Evolutionary conservation across 2,888 invertebrate species (phyloP).

Genomic region (Creontiades dilutus): DNA sequence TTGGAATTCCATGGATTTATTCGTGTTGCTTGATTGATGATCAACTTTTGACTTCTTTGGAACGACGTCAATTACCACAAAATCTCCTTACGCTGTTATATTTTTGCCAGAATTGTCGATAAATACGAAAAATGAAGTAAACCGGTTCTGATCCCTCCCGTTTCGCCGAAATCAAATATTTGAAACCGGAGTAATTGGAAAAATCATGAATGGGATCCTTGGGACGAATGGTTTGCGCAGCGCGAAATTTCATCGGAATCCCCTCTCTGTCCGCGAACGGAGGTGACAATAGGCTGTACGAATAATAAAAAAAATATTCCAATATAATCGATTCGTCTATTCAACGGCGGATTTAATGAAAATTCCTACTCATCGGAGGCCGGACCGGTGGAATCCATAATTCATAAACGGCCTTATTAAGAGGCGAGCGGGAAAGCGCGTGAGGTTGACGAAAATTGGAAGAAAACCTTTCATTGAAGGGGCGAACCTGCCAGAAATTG

Average conservation of each 20-base stretch:
- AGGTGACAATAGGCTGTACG: slow-evolving; percentile 6
- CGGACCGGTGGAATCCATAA: slow-evolving; percentile 1
- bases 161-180: too few relatives aligned
- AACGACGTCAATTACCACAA: too few relatives aligned
- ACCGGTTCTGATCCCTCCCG: too few relatives aligned
- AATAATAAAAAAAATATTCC: slow-evolving; percentile 18
- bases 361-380: slow-evolving; percentile 25
- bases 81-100: too few relatives aligned
- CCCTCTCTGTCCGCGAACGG: background rate
- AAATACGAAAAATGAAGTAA: too few relatives aligned
- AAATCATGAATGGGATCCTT: too few relatives aligned
- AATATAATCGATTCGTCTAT: slow-evolving; percentile 25
- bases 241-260: background rate
- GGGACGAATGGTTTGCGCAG: too few relatives aligned
- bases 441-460: background rate
- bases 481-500: background rate
- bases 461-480: slow-evolving; percentile 13
- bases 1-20: too few relatives aligned
- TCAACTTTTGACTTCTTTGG: too few relatives aligned
- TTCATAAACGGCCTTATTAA: slow-evolving; percentile 25
- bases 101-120: too few relatives aligned
- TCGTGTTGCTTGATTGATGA: too few relatives aligned
- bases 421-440: slow-evolving; percentile 17
- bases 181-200: too few relatives aligned
- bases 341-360: slow-evolving; percentile 7